Evolutionary conservation across 2,113 vertebrate genomes (phyloP).

Genomic region (Halichoeres trimaculatus): DNA sequence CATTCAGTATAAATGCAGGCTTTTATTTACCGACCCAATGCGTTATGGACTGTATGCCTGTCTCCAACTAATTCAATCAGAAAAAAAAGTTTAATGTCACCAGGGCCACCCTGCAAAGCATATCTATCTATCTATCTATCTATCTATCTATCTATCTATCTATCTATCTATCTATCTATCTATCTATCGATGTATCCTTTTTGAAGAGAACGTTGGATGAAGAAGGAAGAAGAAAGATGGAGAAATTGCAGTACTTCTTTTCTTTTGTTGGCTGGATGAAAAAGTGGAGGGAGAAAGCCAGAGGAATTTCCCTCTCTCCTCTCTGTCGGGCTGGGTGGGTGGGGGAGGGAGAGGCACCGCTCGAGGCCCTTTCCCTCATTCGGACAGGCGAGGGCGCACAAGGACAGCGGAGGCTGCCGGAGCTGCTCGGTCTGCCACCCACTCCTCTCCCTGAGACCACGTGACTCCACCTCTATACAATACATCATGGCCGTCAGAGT

Average conservation of each 20-base stretch:
- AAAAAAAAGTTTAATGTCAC: no score
- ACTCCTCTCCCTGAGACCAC: conserved; percentile 17
- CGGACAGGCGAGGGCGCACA: conserved; percentile 85
- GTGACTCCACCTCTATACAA: conserved; percentile 38
- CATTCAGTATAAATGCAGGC: no score
- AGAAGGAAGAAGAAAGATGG: not conserved
- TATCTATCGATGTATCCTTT: no score
- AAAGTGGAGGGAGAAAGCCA: conserved; percentile 59
- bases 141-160: no score
- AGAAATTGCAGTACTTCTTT: conserved; percentile 12
- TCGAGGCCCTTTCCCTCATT: conserved; percentile 61
- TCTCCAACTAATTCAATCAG: no score
- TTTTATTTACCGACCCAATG: no score
- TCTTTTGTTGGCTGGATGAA: conserved; percentile 58
- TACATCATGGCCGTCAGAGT: conserved; percentile 20
- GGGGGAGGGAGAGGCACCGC: conserved; percentile 24
- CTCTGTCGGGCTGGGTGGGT: conserved; percentile 24
- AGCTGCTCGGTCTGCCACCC: conserved; percentile 28
- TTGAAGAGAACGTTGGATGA: not conserved
- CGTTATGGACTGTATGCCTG: no score
- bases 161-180: no score
- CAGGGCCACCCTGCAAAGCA: no score
- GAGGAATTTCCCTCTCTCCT: conserved; percentile 77
- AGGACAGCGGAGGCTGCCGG: conserved; percentile 79
- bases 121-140: no score